Evolutionary conservation across 2,113 vertebrate genomes (phyloP).

Genomic region (Silurus asotus): DNA sequence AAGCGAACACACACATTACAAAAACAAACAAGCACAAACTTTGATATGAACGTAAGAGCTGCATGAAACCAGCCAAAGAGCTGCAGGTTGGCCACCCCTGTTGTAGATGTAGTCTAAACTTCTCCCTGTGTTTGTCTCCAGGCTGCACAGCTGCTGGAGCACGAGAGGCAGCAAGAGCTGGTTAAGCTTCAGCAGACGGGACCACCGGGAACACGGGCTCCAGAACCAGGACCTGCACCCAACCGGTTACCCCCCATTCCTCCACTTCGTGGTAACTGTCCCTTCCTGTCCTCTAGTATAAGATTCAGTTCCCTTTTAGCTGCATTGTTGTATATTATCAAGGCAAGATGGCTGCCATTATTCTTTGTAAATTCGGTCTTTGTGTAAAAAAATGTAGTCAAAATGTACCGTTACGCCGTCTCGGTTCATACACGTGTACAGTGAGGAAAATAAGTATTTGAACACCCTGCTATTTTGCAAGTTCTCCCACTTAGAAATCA

Average conservation of each 20-base stretch:
- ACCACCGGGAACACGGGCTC: conserved; percentile 46
- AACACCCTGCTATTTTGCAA: no score
- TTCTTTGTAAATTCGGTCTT: no score
- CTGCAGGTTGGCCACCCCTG: no score
- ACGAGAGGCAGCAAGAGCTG: conserved; percentile 84
- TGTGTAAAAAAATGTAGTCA: no score
- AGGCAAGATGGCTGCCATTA: not conserved
- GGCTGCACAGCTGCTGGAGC: conserved; percentile 83
- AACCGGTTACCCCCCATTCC: conserved; percentile 59
- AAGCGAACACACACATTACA: no score
- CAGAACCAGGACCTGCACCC: conserved; percentile 41
- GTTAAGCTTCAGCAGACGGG: conserved; percentile 73
- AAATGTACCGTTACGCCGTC: no score
- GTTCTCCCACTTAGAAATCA: no score
- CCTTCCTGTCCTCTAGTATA: not conserved
- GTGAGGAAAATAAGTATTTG: no score
- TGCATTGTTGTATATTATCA: not conserved
- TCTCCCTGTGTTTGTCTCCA: conserved; percentile 41
- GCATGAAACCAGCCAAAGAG: no score
- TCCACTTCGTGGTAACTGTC: conserved; percentile 64
- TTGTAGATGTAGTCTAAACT: not conserved
- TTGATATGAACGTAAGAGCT: no score
- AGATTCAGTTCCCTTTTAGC: not conserved
- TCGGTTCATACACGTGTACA: no score
- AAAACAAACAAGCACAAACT: no score